phyloP scores from a whole-genome alignment of 2,888 invertebrate species.

The Clitarchus hookeri region DNA sequence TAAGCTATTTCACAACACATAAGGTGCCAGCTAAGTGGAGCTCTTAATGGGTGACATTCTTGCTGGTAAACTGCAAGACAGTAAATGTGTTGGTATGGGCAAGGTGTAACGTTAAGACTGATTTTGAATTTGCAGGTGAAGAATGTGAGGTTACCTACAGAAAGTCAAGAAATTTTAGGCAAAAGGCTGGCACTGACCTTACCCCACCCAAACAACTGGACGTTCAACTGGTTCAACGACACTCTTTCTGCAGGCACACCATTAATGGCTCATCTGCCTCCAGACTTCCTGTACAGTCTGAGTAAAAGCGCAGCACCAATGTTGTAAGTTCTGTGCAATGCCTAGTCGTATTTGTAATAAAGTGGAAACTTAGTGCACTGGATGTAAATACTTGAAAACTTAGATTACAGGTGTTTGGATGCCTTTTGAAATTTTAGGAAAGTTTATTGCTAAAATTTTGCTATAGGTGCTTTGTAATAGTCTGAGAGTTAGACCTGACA shows the following conservation, averaged over 20 bases:
- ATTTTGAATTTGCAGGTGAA: conserved; percentile 27
- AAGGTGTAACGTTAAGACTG: neutral
- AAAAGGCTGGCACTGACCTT: conserved; percentile 17
- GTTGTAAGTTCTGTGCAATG: conserved; percentile 33
- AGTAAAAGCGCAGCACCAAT: conserved; percentile 20
- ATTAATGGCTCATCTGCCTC: conserved; percentile 34
- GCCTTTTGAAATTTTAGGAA: too few relatives aligned
- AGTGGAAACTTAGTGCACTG: too few relatives aligned
- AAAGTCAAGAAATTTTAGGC: conserved; percentile 29
- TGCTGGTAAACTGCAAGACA: too few relatives aligned
- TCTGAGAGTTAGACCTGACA: too few relatives aligned
- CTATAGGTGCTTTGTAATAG: too few relatives aligned
- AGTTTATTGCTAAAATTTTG: too few relatives aligned
- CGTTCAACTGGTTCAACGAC: conserved; percentile 22
- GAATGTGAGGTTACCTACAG: conserved; percentile 21
- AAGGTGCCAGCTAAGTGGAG: too few relatives aligned
- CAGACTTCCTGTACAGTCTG: conserved; percentile 24
- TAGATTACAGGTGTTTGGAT: too few relatives aligned
- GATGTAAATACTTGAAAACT: too few relatives aligned
- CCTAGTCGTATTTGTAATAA: neutral
- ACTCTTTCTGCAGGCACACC: conserved; percentile 31
- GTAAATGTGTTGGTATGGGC: neutral
- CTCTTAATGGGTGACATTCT: too few relatives aligned
- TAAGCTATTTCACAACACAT: too few relatives aligned
- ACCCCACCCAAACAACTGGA: conserved; percentile 29